phyloP scores from a whole-genome alignment of 2,888 invertebrate species.

The Eueremaeus valkanovi region DNA sequence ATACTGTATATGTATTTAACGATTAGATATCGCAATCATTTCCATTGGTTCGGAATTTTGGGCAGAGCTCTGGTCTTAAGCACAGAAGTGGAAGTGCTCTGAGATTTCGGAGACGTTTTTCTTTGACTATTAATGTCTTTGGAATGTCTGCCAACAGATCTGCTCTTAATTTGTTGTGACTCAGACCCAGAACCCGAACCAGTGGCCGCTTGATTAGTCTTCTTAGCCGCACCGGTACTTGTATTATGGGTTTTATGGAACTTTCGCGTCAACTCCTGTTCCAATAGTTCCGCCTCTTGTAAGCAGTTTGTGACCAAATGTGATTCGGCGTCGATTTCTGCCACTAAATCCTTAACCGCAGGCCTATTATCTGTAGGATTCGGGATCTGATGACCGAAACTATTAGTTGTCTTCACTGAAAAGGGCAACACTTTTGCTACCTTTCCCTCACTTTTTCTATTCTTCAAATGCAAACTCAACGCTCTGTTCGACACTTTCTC shows the following conservation, averaged over 20 bases:
- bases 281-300: conserved; percentile 46
- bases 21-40: no score
- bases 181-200: neutral
- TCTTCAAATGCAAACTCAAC: neutral
- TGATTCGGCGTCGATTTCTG: conserved; percentile 46
- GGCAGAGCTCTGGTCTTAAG: neutral
- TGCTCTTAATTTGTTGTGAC: neutral
- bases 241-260: conserved; percentile 36
- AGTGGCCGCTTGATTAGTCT: no score
- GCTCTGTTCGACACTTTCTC: neutral
- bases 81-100: neutral
- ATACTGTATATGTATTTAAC: no score
- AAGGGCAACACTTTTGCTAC: conserved; percentile 26
- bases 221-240: neutral
- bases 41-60: neutral
- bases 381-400: neutral
- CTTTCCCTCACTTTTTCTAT: neutral
- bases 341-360: conserved; percentile 42
- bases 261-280: conserved; percentile 45
- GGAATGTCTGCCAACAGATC: neutral
- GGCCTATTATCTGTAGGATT: neutral
- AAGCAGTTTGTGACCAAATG: conserved; percentile 45
- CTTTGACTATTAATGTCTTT: neutral
- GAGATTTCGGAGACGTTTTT: neutral
- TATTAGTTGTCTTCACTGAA: neutral